Conservation (phyloP, 2,113 vertebrate genomes). For the Amia ocellicauda region DNA sequence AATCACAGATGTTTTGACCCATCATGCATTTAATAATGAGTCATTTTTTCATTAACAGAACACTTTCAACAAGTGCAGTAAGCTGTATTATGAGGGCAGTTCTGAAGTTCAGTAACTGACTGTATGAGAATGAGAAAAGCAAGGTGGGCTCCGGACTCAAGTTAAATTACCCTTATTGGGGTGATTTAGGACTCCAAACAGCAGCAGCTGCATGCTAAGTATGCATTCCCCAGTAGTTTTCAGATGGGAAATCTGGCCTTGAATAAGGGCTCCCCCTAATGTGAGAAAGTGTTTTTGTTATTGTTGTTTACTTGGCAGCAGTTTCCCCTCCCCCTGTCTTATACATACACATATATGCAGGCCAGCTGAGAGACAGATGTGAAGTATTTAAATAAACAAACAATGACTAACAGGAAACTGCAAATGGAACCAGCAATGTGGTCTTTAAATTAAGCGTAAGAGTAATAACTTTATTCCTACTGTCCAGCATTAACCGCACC, state of each 20-base stretch:
- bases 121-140: too few species aligned
- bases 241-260: neutral
- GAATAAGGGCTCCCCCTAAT: slow-evolving; percentile 39
- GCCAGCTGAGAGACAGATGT: slow-evolving; percentile 4
- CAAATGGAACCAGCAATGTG: neutral
- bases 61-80: too few species aligned
- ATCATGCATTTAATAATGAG: too few species aligned
- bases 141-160: neutral
- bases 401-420: slow-evolving; percentile 10
- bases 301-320: neutral
- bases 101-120: too few species aligned
- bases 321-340: neutral
- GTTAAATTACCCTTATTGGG: neutral
- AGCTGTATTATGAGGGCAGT: too few species aligned
- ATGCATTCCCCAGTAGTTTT: neutral
- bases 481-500: neutral
- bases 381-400: neutral
- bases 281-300: slow-evolving; percentile 16
- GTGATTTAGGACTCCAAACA: neutral
- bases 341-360: neutral
- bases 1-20: too few species aligned
- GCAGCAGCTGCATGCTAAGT: neutral
- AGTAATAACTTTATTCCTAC: neutral
- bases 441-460: neutral
- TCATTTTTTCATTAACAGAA: too few species aligned